These are phyloP conservation scores for Trichoplusia ni DNA, from an alignment of 1,140 invertebrate species.

Conservation along the genomic window DNA sequence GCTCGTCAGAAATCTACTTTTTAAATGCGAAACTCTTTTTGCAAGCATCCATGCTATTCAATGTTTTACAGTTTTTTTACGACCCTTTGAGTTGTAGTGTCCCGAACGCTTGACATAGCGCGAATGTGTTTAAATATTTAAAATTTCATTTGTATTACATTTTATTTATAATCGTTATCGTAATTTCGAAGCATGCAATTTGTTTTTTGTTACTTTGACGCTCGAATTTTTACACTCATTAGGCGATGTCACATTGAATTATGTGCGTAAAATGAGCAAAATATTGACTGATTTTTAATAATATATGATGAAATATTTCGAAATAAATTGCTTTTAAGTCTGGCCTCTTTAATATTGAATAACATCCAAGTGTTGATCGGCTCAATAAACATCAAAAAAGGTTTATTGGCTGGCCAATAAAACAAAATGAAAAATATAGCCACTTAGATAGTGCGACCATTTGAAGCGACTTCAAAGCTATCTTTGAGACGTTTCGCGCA, in stretches of 20 bases:
- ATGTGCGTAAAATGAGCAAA: not conserved
- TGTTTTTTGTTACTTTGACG: conserved; percentile 32
- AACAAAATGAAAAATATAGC: not conserved
- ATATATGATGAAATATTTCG: no score
- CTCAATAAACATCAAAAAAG: no score
- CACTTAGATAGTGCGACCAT: conserved; percentile 2
- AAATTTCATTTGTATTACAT: conserved; percentile 6
- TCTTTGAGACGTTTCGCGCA: conserved; percentile 27
- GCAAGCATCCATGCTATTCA: conserved; percentile 38
- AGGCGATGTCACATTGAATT: conserved; percentile 1
- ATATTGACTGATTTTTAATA: not conserved
- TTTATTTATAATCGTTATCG: conserved; percentile 37
- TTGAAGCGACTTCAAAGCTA: conserved; percentile 2
- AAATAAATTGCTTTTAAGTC: not conserved
- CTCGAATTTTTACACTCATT: not conserved
- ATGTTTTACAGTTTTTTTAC: conserved; percentile 42
- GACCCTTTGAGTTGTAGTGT: conserved; percentile 28
- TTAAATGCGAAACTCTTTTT: conserved; percentile 40
- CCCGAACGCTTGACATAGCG: conserved; percentile 30
- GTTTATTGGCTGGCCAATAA: not conserved
- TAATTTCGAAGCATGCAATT: conserved; percentile 29
- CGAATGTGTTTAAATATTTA: conserved; percentile 8
- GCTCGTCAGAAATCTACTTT: conserved; percentile 31
- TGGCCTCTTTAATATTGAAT: not conserved
- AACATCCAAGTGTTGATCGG: no score